These are phyloP conservation scores for Cephus pygmeus DNA, from an alignment of 2,888 invertebrate species.

Conservation along the genomic window DNA sequence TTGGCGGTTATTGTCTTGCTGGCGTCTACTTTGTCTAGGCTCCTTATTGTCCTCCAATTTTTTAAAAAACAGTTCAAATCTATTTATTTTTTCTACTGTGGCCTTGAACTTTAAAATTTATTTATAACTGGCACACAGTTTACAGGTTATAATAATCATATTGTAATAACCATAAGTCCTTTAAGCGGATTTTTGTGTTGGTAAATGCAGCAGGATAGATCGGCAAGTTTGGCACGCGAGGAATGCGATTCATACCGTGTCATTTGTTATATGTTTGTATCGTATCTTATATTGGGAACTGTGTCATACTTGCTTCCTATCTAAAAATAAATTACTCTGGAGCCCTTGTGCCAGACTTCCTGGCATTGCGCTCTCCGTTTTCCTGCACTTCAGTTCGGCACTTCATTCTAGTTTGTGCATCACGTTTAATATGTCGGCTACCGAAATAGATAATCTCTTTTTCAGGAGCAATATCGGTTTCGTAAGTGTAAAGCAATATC, in stretches of 20 bases:
- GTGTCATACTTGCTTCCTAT: slow-evolving; percentile 44
- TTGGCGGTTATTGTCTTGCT: background rate
- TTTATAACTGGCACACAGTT: background rate
- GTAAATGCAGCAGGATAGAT: background rate
- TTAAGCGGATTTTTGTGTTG: slow-evolving; percentile 19
- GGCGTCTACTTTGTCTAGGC: background rate
- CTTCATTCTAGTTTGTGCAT: background rate
- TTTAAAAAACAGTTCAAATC: background rate
- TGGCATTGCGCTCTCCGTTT: slow-evolving; percentile 20
- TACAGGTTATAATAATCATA: background rate
- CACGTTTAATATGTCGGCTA: background rate
- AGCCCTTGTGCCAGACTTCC: slow-evolving; percentile 47
- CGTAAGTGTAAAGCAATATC: slow-evolving; percentile 14
- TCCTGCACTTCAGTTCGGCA: slow-evolving; percentile 7
- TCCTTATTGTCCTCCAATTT: background rate
- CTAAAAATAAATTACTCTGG: slow-evolving; percentile 52
- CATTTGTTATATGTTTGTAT: slow-evolving; percentile 32
- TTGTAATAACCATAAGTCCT: background rate
- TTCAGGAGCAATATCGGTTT: slow-evolving; percentile 18
- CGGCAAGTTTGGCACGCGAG: background rate
- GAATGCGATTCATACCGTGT: slow-evolving; percentile 16
- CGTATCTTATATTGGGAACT: slow-evolving; percentile 46
- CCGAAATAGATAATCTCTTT: slow-evolving; percentile 38
- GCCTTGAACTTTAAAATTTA: background rate
- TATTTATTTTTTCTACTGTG: background rate